Evolutionary conservation across 2,797 vertebrate species (phyloP).

Genomic region (Dermochelys coriacea): DNA sequence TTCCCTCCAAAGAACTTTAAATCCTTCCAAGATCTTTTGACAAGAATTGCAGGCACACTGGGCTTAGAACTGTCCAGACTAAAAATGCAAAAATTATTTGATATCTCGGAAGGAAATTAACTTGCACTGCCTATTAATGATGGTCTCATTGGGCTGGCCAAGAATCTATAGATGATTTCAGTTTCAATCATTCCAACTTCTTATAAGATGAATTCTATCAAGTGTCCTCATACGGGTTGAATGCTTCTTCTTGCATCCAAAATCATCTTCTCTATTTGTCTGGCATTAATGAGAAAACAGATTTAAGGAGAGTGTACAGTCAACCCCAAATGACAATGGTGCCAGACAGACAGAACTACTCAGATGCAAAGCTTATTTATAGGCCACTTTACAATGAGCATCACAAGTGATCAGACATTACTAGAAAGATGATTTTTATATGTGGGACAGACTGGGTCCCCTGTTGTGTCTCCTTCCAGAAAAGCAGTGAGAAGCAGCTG

Average conservation of each 20-base stretch:
- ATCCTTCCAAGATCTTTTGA: not conserved
- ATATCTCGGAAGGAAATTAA: not conserved
- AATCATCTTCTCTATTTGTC: not conserved
- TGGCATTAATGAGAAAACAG: not conserved
- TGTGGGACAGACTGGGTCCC: not conserved
- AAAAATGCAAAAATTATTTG: not conserved
- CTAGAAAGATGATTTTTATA: accelerated
- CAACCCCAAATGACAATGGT: not conserved
- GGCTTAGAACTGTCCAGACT: not conserved
- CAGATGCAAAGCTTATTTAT: not conserved
- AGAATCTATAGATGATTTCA: not conserved
- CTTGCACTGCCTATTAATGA: accelerated
- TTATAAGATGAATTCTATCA: not conserved
- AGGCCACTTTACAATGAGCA: not conserved
- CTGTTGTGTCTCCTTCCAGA: not conserved
- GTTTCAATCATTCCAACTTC: not conserved
- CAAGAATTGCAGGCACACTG: accelerated
- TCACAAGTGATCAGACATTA: accelerated
- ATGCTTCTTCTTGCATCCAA: no score
- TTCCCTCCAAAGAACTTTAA: not conserved
- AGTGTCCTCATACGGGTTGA: not conserved
- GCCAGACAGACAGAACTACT: not conserved
- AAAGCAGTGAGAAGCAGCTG: not conserved
- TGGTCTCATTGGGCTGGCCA: accelerated
- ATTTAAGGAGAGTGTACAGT: not conserved